Percentiles rank a stretch among this genome's conserved stretches.
These are phyloP conservation scores for Xenopus borealis DNA, from an alignment of 2,113 vertebrate species.

Conservation along the genomic window DNA sequence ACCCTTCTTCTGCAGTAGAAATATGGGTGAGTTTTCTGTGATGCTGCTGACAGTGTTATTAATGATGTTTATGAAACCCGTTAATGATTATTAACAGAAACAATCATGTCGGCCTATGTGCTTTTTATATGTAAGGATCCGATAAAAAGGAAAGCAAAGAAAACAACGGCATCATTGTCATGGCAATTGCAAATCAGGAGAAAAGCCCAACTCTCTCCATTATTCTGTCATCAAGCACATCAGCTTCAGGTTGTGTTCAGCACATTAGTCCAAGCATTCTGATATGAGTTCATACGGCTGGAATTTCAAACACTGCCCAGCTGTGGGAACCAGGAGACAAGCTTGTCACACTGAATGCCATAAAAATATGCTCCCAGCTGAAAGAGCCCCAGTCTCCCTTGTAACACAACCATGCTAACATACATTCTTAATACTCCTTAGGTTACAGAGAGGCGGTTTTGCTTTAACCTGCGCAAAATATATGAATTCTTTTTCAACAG, in stretches of 20 bases:
- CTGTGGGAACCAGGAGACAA: constrained; percentile 80
- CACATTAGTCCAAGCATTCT: constrained; percentile 73
- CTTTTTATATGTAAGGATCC: too few relatives aligned
- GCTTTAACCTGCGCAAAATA: too few relatives aligned
- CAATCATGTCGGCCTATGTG: too few relatives aligned
- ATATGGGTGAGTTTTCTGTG: too few relatives aligned
- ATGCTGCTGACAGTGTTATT: too few relatives aligned
- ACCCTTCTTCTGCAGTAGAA: too few relatives aligned
- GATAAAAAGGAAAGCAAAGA: neutral
- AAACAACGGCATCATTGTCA: constrained; percentile 53
- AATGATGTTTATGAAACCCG: too few relatives aligned
- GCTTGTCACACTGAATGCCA: constrained; percentile 74
- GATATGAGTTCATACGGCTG: constrained; percentile 88
- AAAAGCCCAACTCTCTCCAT: constrained; percentile 59
- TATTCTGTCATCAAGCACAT: constrained; percentile 74
- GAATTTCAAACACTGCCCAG: constrained; percentile 95
- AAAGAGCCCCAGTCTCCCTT: constrained; percentile 2
- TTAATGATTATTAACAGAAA: too few relatives aligned
- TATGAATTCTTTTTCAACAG: too few relatives aligned
- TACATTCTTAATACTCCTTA: too few relatives aligned
- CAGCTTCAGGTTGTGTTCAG: constrained; percentile 63
- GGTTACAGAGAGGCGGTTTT: too few relatives aligned
- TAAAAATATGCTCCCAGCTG: constrained; percentile 60
- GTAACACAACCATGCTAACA: neutral
- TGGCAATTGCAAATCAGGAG: constrained; percentile 53